Evolutionary conservation across 2,888 invertebrate species (phyloP), one percentile per base, ranked within the genome.

Genomic region (Laspeyria flexula): DNA sequence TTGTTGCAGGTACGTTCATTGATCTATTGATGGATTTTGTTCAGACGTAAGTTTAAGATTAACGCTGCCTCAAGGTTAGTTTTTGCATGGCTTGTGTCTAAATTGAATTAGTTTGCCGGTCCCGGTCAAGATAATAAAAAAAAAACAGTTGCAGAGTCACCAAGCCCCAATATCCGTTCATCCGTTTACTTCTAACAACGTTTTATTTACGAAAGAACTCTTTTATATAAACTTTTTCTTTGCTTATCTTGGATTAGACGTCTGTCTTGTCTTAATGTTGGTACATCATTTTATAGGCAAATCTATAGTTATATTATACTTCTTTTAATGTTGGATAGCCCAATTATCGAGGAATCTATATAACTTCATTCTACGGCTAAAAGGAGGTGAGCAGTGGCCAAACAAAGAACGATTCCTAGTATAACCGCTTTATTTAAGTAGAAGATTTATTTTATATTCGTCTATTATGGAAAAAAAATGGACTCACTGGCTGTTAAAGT

Each of bases 1-100:
- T 45, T 23, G 33, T 45, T 51, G 37, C 47, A 47, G 47, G 47
- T 47, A 47, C 21, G 47, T 41, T 13, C n/a, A 23, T n/a, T 13
- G 10, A 16, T 16, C 13, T 15, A 35, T 1, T n/a, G 4, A 11
- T 29, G 1, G 10, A 5, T 40, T 27, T 29, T 34, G 35, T 21
- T 13, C 30, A 5, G 34, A 16, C 15, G 46, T 41, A 35, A 47
- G 41, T 47, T 41, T 34, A 7, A 25, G 25, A 25, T 6, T 5
- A 21, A n/a, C 12, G 18, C 15, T 33, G 6, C 25, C 12, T n/a
- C 11, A 33, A 3, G 21, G 13, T 25, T 13, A 31, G 15, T 31
- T 45, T 38, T 38, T 37, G 37, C 30, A 21, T 27, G 11, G 43
- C 13, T 23, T 31, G 15, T 31, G 31, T 15, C 25, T 11, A 34